Conservation (phyloP, 2,113 vertebrate genomes). For the Leucopsar rothschildi region DNA sequence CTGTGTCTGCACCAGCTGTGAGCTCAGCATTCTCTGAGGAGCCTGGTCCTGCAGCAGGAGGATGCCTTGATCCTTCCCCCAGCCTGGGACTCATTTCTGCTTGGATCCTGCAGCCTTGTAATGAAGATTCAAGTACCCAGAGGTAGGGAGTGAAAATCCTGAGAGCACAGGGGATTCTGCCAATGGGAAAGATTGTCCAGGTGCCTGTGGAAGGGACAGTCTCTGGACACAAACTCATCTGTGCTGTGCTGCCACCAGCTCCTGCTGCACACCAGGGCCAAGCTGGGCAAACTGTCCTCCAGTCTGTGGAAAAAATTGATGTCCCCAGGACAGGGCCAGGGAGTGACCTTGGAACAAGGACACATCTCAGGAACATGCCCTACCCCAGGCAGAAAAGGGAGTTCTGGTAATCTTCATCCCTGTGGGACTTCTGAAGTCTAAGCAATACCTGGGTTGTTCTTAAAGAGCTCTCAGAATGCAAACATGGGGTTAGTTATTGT, state of each 20-base stretch:
- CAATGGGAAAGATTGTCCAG: neutral
- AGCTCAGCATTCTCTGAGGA: neutral
- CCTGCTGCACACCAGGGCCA: neutral
- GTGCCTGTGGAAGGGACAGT: neutral
- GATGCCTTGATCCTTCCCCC: neutral
- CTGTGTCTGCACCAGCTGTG: neutral
- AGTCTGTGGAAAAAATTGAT: neutral
- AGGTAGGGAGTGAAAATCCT: neutral
- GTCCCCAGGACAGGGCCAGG: neutral
- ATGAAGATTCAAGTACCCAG: neutral
- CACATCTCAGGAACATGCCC: accelerated
- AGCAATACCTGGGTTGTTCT: neutral
- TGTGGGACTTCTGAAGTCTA: neutral
- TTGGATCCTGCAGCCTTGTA: neutral
- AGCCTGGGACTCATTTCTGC: accelerated
- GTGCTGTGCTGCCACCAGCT: neutral
- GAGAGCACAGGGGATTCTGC: neutral
- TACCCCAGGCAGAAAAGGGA: neutral
- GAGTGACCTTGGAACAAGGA: neutral
- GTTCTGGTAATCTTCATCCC: neutral
- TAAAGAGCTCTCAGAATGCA: neutral
- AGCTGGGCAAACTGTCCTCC: neutral
- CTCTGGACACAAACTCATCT: neutral
- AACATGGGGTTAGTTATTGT: neutral
- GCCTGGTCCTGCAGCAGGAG: neutral